These are phyloP conservation scores for Mesodorylaimus sp. DNA, from an alignment of 2,888 invertebrate genomes.

Conservation along the genomic window DNA sequence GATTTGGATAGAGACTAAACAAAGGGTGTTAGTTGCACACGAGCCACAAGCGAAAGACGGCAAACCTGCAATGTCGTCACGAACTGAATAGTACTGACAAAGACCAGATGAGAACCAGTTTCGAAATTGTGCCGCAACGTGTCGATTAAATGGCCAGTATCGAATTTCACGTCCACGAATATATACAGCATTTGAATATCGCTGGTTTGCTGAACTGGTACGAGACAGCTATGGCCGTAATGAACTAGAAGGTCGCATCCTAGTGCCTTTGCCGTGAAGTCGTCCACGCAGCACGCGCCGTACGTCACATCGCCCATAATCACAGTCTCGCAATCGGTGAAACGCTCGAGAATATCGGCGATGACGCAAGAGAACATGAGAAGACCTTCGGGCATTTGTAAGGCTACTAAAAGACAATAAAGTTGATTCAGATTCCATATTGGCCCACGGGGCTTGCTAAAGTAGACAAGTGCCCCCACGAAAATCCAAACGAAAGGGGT, in stretches of 20 bases:
- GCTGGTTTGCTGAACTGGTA: slow-evolving; percentile 26
- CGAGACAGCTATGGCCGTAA: slow-evolving; percentile 85
- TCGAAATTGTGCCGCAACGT: slow-evolving; percentile 49
- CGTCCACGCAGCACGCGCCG: slow-evolving; percentile 96
- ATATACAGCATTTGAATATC: slow-evolving; percentile 75
- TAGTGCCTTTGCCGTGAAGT: slow-evolving; percentile 72
- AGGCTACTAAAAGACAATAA: slow-evolving; percentile 49
- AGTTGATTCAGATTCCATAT: too few relatives aligned
- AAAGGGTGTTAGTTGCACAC: too few relatives aligned
- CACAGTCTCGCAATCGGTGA: slow-evolving; percentile 48
- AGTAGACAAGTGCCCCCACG: too few relatives aligned
- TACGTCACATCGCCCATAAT: slow-evolving; percentile 99
- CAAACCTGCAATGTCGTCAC: slow-evolving; percentile 76
- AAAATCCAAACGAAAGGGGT: too few relatives aligned
- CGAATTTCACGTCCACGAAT: slow-evolving; percentile 95
- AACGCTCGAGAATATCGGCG: slow-evolving; percentile 64
- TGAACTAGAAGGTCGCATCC: slow-evolving; percentile 46
- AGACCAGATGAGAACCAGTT: slow-evolving; percentile 43
- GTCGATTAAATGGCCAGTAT: slow-evolving; percentile 73
- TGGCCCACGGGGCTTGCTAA: too few relatives aligned
- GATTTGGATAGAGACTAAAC: too few relatives aligned
- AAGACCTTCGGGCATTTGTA: slow-evolving; percentile 89
- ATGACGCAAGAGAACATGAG: slow-evolving; percentile 77
- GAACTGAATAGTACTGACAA: slow-evolving; percentile 96
- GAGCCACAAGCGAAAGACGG: too few relatives aligned